These are phyloP conservation scores for Pachyuromys duprasi DNA, from an alignment of 2,797 vertebrate genomes.

Conservation along the genomic window DNA sequence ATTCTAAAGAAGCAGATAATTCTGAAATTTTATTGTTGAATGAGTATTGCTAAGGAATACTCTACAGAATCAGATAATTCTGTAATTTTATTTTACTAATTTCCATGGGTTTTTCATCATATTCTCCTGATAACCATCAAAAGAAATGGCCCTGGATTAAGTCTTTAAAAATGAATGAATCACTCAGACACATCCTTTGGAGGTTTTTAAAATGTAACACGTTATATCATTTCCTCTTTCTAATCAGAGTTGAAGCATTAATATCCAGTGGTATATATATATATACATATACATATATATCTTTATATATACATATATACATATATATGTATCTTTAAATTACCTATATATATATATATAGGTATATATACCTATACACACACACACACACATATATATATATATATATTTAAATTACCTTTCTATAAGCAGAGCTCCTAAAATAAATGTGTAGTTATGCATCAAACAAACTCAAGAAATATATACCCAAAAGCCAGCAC, in stretches of 20 bases:
- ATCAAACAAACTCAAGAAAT: conserved; percentile 47
- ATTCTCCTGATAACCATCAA: conserved; percentile 47
- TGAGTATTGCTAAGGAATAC: background rate
- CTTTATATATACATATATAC: background rate
- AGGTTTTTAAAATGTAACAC: conserved; percentile 51
- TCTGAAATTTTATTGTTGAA: conserved; percentile 51
- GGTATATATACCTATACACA: no score
- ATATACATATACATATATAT: background rate
- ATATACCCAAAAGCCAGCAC: background rate
- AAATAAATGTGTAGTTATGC: conserved; percentile 16
- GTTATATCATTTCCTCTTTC: conserved; percentile 54
- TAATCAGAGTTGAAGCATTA: conserved; percentile 50
- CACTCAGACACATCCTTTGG: conserved; percentile 66
- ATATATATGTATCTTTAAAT: no score
- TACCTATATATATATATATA: conserved; percentile 30
- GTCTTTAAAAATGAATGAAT: conserved; percentile 68
- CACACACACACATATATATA: no score
- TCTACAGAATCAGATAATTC: conserved; percentile 35
- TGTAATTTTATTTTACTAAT: conserved; percentile 61
- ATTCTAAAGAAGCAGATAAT: conserved; percentile 17
- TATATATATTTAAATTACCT: conserved; percentile 57
- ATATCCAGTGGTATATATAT: conserved; percentile 26
- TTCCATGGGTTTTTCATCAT: conserved; percentile 38
- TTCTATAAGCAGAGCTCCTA: conserved; percentile 17
- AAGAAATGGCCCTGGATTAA: conserved; percentile 61